Evolutionary conservation across 2,888 invertebrate genomes (phyloP), one percentile per base, ranked within the genome.

Genomic region (Spilarctia lutea): DNA sequence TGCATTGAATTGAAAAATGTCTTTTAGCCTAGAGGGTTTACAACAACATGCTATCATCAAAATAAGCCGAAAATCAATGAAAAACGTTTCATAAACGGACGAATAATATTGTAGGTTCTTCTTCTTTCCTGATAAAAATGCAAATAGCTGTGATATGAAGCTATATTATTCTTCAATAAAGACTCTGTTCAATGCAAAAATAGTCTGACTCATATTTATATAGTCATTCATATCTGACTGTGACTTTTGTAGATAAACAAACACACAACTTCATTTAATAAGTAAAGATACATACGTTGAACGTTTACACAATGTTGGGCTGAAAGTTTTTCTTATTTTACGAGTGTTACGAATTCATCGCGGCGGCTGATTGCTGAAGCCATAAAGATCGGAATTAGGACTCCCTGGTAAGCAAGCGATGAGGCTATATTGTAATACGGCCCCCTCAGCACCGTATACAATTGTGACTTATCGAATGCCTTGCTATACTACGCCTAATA

Each of bases 381-480:
- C 81, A 83, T 85, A 84, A 82, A 78, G 68, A 65, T 65, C 73
- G 75, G 72, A 78, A 84, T 80, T 79, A 84, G 82, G 78, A 77
- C 83, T 79, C 80, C 82, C 84, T 45, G 80, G 71, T 73, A 75
- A 66, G 75, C 73, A 71, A 80, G 52, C 83, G 79, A 85, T 80
- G 84, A 76, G 82, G 78, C 72, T 78, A 83, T 78, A 76, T 76
- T 76, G 77, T 80, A 69, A 79, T 79, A 77, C 74, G 75, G 76
- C 70, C 76, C 82, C 84, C 71, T 68, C 78, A 73, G 65, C 68
- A 68, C 77, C 33, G 72, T 74, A 75, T 78, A 78, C 84, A 81
- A 83, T 84, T 83, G 81, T 76, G 56, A 79, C 83, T 84, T 86
- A 83, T 85, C 86, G 85, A 82, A 84, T 80, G 81, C 80, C 75